A percentile compares a stretch with the other conserved stretches of the same genome.
phyloP scores from a whole-genome alignment of 2,113 vertebrate genomes.

The Scartelaos histophorus region DNA sequence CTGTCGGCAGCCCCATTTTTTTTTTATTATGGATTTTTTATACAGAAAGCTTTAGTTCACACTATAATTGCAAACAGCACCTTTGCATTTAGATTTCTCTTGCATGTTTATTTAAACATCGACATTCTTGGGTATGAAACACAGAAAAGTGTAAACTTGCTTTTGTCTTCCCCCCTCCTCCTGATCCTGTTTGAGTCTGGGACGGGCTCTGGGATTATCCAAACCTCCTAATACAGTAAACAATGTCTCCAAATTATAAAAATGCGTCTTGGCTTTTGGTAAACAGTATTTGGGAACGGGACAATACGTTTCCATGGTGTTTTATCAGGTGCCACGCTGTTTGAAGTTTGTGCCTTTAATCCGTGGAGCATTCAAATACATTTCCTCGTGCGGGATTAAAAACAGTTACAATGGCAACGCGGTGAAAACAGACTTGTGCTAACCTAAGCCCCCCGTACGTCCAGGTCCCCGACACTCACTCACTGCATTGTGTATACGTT shows the following conservation, averaged over 20 bases:
- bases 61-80: background rate
- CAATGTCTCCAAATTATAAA: slow-evolving; percentile 41
- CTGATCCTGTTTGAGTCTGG: background rate
- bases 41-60: no score
- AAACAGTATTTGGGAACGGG: slow-evolving; percentile 62
- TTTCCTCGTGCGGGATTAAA: slow-evolving; percentile 76
- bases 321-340: slow-evolving; percentile 65
- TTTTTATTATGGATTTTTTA: no score
- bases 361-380: slow-evolving; percentile 70
- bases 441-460: slow-evolving; percentile 64
- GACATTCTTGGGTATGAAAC: background rate
- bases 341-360: slow-evolving; percentile 79
- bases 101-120: background rate
- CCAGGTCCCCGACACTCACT: slow-evolving; percentile 61
- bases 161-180: background rate
- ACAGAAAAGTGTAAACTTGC: slow-evolving; percentile 28
- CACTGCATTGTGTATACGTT: slow-evolving; percentile 72
- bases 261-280: slow-evolving; percentile 44
- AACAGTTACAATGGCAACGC: slow-evolving; percentile 71
- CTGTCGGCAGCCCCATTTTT: no score
- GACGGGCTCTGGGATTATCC: slow-evolving; percentile 58
- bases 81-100: background rate
- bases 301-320: slow-evolving; percentile 57
- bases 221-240: slow-evolving; percentile 58
- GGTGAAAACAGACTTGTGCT: slow-evolving; percentile 69